Conservation (phyloP, 2,888 invertebrate species). For the Plusia festucae region DNA sequence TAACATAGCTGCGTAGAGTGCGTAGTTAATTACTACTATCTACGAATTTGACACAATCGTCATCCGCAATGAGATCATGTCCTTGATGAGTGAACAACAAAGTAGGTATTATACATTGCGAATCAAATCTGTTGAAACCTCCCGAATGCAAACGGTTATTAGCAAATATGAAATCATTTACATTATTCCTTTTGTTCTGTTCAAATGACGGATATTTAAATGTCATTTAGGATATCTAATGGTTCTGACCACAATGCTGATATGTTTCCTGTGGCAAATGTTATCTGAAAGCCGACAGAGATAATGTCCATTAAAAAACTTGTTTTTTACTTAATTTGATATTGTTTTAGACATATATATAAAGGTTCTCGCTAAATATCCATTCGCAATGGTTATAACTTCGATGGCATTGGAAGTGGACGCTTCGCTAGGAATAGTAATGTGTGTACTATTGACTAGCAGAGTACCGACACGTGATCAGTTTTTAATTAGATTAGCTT, state of each 20-base stretch:
- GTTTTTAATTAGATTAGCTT: slow-evolving; percentile 72
- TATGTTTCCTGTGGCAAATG: neutral
- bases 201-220: slow-evolving; percentile 31
- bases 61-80: slow-evolving; percentile 16
- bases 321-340: too few relatives aligned
- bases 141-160: slow-evolving; percentile 5
- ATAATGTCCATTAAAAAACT: neutral
- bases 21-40: slow-evolving; percentile 5
- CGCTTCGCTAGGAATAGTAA: slow-evolving; percentile 54
- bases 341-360: too few relatives aligned
- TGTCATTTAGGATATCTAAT: slow-evolving; percentile 29
- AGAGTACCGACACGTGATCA: slow-evolving; percentile 61
- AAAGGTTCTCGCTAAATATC: slow-evolving; percentile 20
- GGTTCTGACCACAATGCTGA: neutral
- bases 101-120: too few relatives aligned
- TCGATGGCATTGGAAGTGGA: slow-evolving; percentile 38
- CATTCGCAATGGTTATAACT: slow-evolving; percentile 34
- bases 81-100: neutral
- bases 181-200: slow-evolving; percentile 15
- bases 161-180: slow-evolving; percentile 13
- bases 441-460: slow-evolving; percentile 39
- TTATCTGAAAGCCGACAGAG: neutral
- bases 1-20: slow-evolving; percentile 11
- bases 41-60: slow-evolving; percentile 19
- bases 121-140: slow-evolving; percentile 11